Base-by-base conservation (phyloP, 2,888 invertebrate genomes). In the Caradrina clavipalpis region DNA sequence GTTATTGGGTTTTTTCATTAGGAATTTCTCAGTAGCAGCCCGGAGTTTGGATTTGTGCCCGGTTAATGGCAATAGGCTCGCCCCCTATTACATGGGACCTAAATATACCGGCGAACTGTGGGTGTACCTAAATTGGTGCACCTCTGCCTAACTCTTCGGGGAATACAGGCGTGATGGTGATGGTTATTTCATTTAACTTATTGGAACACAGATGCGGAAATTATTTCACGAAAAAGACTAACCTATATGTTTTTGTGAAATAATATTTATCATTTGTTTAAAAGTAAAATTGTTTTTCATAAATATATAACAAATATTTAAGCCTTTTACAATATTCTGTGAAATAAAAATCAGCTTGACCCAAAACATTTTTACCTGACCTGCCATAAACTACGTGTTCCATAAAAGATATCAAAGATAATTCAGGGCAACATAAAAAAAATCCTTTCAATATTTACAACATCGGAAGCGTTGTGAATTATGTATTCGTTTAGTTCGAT, bases 391-490 rank as follows among this genome's bases (percentile, higher is more conserved):
- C 64, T 73, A 78, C 73, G 58, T 58, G 68, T 66, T 67, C 61
- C 75, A 78, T 77, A 81, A 76, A 77, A 84, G 67, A 67, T 60
- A 73, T 60, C 64, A 68, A 64, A 85, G 74, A 80, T 84, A 77
- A 81, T 81, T 77, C 76, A 68, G 64, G 60, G 60, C 53, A 75
- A 70, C 61, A 74, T 80, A 81, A 76, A 82, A 69, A 82, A 84
- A 78, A 75, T 76, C 75, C 80, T 73, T 84, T 83, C 79, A 86
- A 87, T 89, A 88, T 89, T 89, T 87, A 88, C 86, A 84, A 81
- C 70, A 71, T 73, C 73, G 80, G 73, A 84, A 82, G 83, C 78
- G 65, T 70, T 55, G 83, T 89, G 88, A 89, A 89, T 87, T 87
- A 89, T 89, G 88, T 88, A 86, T 86, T 82, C 85, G 71, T 69